Percentiles rank a stretch among this genome's conserved stretches.
Conservation (phyloP, 2,888 invertebrate genomes). For the Galeruca laticollis region DNA sequence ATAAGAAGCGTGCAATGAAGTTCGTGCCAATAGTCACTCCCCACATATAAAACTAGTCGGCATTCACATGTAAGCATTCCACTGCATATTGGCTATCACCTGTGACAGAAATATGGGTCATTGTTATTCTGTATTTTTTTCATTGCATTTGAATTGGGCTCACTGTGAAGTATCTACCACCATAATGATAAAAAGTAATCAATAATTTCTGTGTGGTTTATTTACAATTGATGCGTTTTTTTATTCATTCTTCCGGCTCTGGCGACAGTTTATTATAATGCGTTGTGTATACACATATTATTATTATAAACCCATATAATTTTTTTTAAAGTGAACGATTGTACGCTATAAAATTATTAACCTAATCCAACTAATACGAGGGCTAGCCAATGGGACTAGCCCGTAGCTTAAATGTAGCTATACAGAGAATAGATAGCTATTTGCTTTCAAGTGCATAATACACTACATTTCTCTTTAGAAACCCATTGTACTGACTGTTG, state of each 20-base stretch:
- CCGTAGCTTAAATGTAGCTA: too few relatives aligned
- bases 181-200: constrained; percentile 34
- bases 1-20: constrained; percentile 8
- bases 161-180: constrained; percentile 33
- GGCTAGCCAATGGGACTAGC: too few relatives aligned
- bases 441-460: too few relatives aligned
- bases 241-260: not conserved
- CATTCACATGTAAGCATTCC: constrained; percentile 34
- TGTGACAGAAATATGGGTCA: constrained; percentile 46
- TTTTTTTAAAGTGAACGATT: too few relatives aligned
- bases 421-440: too few relatives aligned
- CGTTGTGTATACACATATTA: too few relatives aligned
- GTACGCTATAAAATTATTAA: too few relatives aligned
- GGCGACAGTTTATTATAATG: not conserved
- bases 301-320: too few relatives aligned
- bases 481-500: too few relatives aligned
- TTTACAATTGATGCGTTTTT: constrained; percentile 7
- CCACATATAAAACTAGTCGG: constrained; percentile 26
- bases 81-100: constrained; percentile 41
- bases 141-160: constrained; percentile 16
- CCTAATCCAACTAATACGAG: too few relatives aligned
- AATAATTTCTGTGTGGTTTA: constrained; percentile 34
- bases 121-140: constrained; percentile 43
- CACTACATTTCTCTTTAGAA: too few relatives aligned
- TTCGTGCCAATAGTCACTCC: constrained; percentile 34